Percentiles rank a stretch among this genome's conserved stretches.
Evolutionary conservation across 2,888 invertebrate genomes (phyloP).

Genomic region (Xestobium rufovillosum): DNA sequence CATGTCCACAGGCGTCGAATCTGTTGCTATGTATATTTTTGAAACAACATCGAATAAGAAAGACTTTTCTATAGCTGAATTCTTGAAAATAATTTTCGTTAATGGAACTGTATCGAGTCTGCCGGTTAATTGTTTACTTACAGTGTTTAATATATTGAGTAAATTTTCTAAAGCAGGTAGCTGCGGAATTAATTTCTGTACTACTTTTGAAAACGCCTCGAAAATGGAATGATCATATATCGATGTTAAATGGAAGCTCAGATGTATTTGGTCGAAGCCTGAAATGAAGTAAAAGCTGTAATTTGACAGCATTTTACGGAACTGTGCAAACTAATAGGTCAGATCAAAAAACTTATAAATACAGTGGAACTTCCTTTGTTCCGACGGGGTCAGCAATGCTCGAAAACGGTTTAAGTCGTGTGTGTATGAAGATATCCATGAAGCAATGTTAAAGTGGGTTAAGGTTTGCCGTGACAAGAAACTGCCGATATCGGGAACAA

Average conservation of each 20-base stretch:
- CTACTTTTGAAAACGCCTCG: slow-evolving; percentile 99
- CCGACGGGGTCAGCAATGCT: no score
- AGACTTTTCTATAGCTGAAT: slow-evolving; percentile 98
- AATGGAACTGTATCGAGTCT: background rate
- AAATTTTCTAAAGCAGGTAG: slow-evolving; percentile 94
- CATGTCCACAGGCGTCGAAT: slow-evolving; percentile 99
- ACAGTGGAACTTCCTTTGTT: no score
- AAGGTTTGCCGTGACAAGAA: no score
- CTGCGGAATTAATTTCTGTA: slow-evolving; percentile 97
- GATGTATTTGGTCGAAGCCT: slow-evolving; percentile 75
- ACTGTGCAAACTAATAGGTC: no score
- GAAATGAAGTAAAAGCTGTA: no score
- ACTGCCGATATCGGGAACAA: no score
- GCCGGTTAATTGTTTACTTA: slow-evolving; percentile 47
- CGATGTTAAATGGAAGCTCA: slow-evolving; percentile 94
- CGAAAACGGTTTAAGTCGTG: no score
- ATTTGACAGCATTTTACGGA: no score
- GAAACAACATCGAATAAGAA: slow-evolving; percentile 99
- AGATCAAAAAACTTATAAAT: no score
- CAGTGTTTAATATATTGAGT: slow-evolving; percentile 94
- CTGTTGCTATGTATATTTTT: slow-evolving; percentile 99
- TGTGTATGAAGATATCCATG: no score
- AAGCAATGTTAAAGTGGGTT: no score
- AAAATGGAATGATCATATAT: slow-evolving; percentile 99
- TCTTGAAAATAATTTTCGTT: slow-evolving; percentile 55